Percentiles rank a stretch among this genome's conserved stretches.
These are phyloP conservation scores for Phymastichus coffea DNA, from an alignment of 1,140 invertebrate genomes.

Conservation along the genomic window DNA sequence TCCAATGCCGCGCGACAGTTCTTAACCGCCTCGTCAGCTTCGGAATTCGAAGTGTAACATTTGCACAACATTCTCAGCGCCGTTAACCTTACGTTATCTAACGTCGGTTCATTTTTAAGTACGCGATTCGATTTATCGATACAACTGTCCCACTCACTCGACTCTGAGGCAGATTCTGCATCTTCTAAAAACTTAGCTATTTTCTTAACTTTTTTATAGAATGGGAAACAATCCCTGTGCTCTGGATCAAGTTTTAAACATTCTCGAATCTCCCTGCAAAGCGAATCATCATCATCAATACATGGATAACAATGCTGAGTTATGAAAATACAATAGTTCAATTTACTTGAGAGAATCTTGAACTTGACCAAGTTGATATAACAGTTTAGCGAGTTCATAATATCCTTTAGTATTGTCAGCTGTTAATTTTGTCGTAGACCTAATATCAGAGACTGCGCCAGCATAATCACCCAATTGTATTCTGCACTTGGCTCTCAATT, in stretches of 20 bases:
- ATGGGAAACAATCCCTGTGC: conserved; percentile 92
- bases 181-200: conserved; percentile 82
- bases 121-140: conserved; percentile 71
- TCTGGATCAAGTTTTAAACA: conserved; percentile 98
- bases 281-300: conserved; percentile 28
- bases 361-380: conserved; percentile 90
- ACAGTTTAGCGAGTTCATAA: conserved; percentile 77
- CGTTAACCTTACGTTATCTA: conserved; percentile 71
- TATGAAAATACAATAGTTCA: not conserved
- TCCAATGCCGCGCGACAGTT: conserved; percentile 81
- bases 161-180: conserved; percentile 70
- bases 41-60: conserved; percentile 61
- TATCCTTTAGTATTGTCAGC: conserved; percentile 91
- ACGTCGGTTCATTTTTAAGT: conserved; percentile 68
- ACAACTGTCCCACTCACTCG: conserved; percentile 75
- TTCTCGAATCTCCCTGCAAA: conserved; percentile 85
- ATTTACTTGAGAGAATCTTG: conserved; percentile 84
- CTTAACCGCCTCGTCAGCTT: conserved; percentile 65
- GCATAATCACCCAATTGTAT: conserved; percentile 77
- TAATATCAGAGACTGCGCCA: conserved; percentile 88
- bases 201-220: conserved; percentile 97
- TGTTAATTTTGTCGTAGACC: conserved; percentile 84
- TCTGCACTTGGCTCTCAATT: conserved; percentile 84
- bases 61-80: conserved; percentile 74
- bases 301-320: not conserved